Evolutionary conservation across 2,797 vertebrate species (phyloP), one percentile per base, ranked within the genome.

Genomic region (Pelobates cultripes): DNA sequence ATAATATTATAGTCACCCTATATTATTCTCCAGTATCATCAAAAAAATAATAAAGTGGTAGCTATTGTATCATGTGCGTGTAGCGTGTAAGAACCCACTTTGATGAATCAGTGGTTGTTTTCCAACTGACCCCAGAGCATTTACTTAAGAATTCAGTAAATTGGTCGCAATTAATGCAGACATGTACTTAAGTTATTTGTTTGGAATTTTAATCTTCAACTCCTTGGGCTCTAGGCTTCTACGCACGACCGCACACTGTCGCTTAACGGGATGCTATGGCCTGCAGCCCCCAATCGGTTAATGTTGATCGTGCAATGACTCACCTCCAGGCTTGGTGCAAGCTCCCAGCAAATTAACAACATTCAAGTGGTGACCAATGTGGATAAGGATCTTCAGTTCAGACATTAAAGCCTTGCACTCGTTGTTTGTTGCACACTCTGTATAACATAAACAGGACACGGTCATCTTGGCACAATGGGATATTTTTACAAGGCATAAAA

Each of bases 321-420:
- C 85, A 99, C 97, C 97, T 93, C 97, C 97, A 69, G 95, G 95
- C 85, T 97, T 97, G 28, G 97, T 98, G 87, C 97, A 99, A 61
- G 97, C 97, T 88, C 96, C 96, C 82, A 98, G 92, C 76, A 98
- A 93, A 91, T 98, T 98, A 86, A 98, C 96, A 44, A 98, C 97
- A 0, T 98, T 98, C 70, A 98, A 93, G 79, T 98, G 97, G 84
- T 98, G 95, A 28, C 97, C 97, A n/a, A 98, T 97, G 78, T 98
- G 97, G 87, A 98, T 98, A 86, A 98, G 93, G 85, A 97, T 98
- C 91, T 98, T 98, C 87, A 98, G 89, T 87, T 98, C 97, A 1
- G 96, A 98, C 96, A 98, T 98, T 85, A 99, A 92, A 84, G 97
- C 97, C 88, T 96, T 97, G 70, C 96, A 94, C 86, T 98, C 97